Evolutionary conservation across 53 echinoderm and acorn worm species (phyloP), one percentile per base, ranked within the genome.

Genomic region (Luidia sarsii): DNA sequence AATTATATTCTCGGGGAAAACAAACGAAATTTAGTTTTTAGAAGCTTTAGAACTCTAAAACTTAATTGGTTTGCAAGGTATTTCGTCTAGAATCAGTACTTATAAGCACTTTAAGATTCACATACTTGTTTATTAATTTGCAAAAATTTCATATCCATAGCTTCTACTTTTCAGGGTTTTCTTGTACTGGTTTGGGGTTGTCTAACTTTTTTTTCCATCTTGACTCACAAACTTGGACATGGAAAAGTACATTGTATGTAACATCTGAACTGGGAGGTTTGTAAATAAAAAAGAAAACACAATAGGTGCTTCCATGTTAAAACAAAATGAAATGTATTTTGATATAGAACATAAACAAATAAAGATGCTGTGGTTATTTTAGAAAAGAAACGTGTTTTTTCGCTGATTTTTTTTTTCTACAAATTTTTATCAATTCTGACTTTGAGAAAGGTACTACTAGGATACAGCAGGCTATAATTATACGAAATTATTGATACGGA

Each of bases 321-420:
- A 57, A 27, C 10, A 27, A 24, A 70, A 29, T 21, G 20, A 65
- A 65, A 65, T 65, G 65, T 70, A 70, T 70, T 70, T 70, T 70
- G 70, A 70, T 70, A 70, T 70, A 70, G 70, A 70, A 50, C 33
- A 70, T 50, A 70, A 50, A 50, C 21, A 70, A n/a, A n/a, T 70
- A 35, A 70, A 70, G 52, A 70, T 70, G 70, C 70, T 70, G 70
- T 70, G 70, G 70, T 70, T 70, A 70, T 70, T 70, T 70, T 70
- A 70, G 70, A 50, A 15, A 70, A 29, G 19, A 50, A 51, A 51
- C 18, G 16, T 29, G 13, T 3, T 20, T 32, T 31, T 50, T 28
- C 10, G 30, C 0, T 50, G 2, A 20, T 48, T 52, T 46, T 18
- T 35, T 50, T 33, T 70, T 69, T 33, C n/a, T n/a, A n/a, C n/a